Conservation (phyloP, 2,113 vertebrate species). For the Scalopus aquaticus region DNA sequence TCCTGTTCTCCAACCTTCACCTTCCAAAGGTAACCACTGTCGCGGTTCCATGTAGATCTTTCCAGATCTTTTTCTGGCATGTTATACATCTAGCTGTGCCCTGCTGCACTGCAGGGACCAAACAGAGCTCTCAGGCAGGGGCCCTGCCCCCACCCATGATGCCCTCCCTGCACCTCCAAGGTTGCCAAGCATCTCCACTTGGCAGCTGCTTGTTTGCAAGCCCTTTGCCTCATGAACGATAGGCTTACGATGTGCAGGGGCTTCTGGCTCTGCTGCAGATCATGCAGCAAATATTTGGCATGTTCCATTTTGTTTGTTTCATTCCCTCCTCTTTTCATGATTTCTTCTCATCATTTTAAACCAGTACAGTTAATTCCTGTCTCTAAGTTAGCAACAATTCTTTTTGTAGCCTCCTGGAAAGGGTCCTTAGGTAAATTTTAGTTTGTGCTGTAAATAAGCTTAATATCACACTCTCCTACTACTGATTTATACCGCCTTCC, state of each 20-base stretch:
- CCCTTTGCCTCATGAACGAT: background rate
- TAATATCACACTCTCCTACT: background rate
- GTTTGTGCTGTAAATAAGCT: background rate
- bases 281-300: background rate
- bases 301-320: background rate
- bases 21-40: background rate
- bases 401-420: background rate
- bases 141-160: no score
- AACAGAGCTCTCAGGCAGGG: background rate
- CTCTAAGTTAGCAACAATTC: background rate
- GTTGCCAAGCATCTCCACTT: background rate
- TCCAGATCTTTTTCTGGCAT: background rate
- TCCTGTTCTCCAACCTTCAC: background rate
- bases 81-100: background rate
- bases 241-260: background rate
- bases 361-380: background rate
- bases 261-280: background rate
- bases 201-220: background rate
- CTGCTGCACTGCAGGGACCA: background rate
- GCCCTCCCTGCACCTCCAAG: no score
- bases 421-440: background rate
- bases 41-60: background rate
- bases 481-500: background rate
- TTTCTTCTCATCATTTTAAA: background rate
- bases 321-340: background rate